Percentiles rank a stretch among this genome's conserved stretches.
phyloP scores from a whole-genome alignment of 2,888 invertebrate species.

The Vannuccia rotundouncinata region DNA sequence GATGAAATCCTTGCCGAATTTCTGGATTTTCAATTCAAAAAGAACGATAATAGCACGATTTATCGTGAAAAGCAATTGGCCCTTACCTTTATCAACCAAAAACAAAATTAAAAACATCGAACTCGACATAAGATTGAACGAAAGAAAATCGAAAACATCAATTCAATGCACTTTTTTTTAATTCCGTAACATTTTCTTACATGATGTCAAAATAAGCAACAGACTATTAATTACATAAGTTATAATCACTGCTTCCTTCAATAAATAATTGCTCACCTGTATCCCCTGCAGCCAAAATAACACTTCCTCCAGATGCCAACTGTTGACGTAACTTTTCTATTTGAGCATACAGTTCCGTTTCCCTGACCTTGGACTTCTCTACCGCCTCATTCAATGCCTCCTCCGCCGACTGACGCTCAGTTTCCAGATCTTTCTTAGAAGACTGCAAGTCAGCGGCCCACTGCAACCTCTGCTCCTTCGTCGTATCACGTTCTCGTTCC shows the following conservation, averaged over 20 bases:
- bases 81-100: background rate
- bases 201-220: too few species aligned
- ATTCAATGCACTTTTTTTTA: too few species aligned
- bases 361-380: too few species aligned
- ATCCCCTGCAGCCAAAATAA: background rate
- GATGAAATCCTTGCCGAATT: background rate
- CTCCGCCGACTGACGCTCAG: background rate
- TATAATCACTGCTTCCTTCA: too few species aligned
- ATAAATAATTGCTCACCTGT: background rate
- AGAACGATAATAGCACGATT: background rate
- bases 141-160: background rate
- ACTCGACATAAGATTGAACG: background rate
- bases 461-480: background rate
- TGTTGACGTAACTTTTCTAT: too few species aligned
- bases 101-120: background rate
- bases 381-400: background rate
- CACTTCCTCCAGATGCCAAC: too few species aligned
- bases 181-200: too few species aligned
- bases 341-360: too few species aligned
- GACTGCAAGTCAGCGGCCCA: background rate
- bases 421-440: background rate
- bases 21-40: background rate
- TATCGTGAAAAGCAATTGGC: background rate
- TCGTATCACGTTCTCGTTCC: background rate
- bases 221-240: too few species aligned